Base-by-base conservation (phyloP, 2,797 vertebrate genomes). In the Pseudochirops cupreus region DNA sequence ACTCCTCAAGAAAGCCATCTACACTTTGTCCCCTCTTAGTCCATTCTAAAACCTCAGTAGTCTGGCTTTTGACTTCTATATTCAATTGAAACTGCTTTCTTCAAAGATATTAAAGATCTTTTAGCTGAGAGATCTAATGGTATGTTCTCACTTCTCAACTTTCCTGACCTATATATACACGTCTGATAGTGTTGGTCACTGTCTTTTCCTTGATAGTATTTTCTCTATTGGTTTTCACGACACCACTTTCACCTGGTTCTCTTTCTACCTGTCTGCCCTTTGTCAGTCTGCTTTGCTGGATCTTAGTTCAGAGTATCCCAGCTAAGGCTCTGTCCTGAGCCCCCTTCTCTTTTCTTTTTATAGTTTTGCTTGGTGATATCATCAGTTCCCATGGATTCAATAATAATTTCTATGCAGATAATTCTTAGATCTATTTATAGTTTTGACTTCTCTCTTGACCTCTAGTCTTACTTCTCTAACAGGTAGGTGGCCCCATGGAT, bases 381-480 rank as follows among this genome's bases (percentile, higher is more conserved):
- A 94, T 53, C 31, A 1, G 90, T 39, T 90, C 9, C 92, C 55
- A 56, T 62, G 55, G 5, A 92, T 96, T 96, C 95, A 95, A 92
- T 92, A 91, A 24, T 53, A 58, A 93, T 91, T 93, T 94, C 14
- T 67, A 93, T 52, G 67, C 55, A 93, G 21, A 96, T 67, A 93
- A 59, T 24, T 93, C 29, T 53, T 57, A 26, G 95, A 93, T 57
- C 24, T 57, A 7, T 82, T 96, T 90, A 91, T 91, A 92, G 26
- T 0, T 56, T 59, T 93, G 74, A 87, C 14, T 82, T 21, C n/a
- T 93, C 92, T 67, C 74, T 24, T 95, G 56, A 67, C 26, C 46
- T 24, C 56, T 12, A 93, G 62, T 53, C 92, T 57, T 92, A 90
- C n/a, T 94, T 55, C 92, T 31, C 28, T 53, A 91, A 82, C 56